These are phyloP conservation scores for Caerostris darwini DNA, from an alignment of 1,140 invertebrate genomes.

Conservation along the genomic window DNA sequence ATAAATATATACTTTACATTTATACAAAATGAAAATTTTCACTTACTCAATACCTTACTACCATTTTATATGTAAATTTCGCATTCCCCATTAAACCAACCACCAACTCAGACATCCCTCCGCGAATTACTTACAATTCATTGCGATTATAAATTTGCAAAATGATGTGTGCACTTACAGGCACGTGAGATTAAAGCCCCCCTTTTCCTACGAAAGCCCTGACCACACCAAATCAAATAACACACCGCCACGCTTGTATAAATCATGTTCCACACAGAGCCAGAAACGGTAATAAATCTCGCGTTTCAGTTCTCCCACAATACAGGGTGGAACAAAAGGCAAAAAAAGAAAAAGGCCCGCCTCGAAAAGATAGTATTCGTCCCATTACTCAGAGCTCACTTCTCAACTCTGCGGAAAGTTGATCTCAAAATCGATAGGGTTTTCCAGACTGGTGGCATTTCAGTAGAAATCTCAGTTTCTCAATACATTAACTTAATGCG, in stretches of 20 bases:
- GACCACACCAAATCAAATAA: not conserved
- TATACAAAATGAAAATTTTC: too few relatives aligned
- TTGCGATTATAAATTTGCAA: not conserved
- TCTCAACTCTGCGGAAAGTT: slow-evolving; percentile 41
- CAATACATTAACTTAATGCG: slow-evolving; percentile 55
- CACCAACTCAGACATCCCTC: too few relatives aligned
- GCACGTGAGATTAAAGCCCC: too few relatives aligned
- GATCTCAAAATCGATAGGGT: slow-evolving; percentile 51
- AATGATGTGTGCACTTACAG: too few relatives aligned
- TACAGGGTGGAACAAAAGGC: not conserved
- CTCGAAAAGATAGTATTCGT: slow-evolving; percentile 40
- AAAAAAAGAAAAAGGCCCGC: not conserved
- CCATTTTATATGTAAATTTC: too few relatives aligned
- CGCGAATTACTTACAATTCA: too few relatives aligned
- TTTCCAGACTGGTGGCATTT: slow-evolving; percentile 41
- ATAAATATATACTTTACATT: too few relatives aligned
- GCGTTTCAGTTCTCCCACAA: not conserved
- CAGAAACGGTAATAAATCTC: not conserved
- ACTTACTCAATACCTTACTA: too few relatives aligned
- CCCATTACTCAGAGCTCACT: slow-evolving; percentile 52
- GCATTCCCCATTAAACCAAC: too few relatives aligned
- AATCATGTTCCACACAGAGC: not conserved
- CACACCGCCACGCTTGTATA: not conserved
- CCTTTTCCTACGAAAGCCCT: too few relatives aligned
- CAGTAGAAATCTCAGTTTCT: slow-evolving; percentile 36